A percentile compares a stretch with the other conserved stretches of the same genome.
Conservation (phyloP, 2,113 vertebrate species). For the Trematocara unimaculatum region DNA sequence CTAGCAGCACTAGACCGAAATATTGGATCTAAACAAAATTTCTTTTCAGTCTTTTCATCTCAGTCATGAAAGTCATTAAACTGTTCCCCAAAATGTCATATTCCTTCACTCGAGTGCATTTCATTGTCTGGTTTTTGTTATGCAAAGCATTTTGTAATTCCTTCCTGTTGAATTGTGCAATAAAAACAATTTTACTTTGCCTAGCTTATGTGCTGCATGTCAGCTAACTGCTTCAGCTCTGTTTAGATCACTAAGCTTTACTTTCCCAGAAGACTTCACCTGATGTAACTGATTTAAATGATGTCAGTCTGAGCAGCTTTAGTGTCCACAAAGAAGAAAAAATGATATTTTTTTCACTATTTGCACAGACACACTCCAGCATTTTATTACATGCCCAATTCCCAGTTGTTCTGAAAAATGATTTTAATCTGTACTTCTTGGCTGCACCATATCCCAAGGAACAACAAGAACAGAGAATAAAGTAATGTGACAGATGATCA, state of each 20-base stretch:
- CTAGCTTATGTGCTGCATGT: background rate
- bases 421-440: slow-evolving; percentile 20
- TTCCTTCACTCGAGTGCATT: background rate
- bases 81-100: background rate
- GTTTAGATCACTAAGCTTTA: background rate
- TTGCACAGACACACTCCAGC: background rate
- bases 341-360: background rate
- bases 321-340: background rate
- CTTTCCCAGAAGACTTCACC: background rate
- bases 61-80: background rate
- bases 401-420: slow-evolving; percentile 15
- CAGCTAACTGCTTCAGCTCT: background rate
- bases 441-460: background rate
- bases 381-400: slow-evolving; percentile 27
- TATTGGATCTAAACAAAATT: background rate
- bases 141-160: background rate
- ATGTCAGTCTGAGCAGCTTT: background rate
- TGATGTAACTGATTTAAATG: background rate
- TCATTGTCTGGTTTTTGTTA: background rate
- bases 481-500: background rate
- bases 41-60: background rate
- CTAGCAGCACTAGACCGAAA: background rate
- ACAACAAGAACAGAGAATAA: background rate
- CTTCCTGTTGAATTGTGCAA: background rate
- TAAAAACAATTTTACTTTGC: background rate